Evolutionary conservation across 2,797 vertebrate species (phyloP).

Genomic region (Anomalospiza imberbis): DNA sequence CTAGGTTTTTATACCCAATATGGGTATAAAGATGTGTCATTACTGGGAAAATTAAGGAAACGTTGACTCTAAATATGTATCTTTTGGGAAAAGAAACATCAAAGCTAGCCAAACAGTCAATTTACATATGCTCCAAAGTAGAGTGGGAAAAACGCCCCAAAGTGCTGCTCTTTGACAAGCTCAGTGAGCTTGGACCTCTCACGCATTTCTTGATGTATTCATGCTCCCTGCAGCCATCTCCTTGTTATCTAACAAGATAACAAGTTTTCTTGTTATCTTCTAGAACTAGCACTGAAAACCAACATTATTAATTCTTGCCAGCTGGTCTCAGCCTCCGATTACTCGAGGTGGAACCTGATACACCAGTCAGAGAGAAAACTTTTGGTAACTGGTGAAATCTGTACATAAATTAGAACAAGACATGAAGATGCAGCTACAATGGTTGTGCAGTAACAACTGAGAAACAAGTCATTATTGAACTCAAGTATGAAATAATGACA

Average conservation of each 20-base stretch:
- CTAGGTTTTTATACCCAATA: not conserved
- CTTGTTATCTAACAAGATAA: not conserved
- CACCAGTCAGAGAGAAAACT: not conserved
- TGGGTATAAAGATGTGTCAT: not conserved
- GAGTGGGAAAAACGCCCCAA: not conserved
- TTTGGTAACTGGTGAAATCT: not conserved
- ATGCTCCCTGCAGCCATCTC: fast-evolving
- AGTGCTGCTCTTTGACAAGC: not conserved
- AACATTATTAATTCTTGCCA: not conserved
- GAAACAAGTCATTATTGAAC: not conserved
- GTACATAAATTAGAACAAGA: not conserved
- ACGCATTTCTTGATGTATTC: not conserved
- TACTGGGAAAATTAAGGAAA: not conserved
- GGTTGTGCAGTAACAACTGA: not conserved
- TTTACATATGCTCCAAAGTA: not conserved
- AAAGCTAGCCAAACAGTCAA: not conserved
- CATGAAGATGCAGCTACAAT: not conserved
- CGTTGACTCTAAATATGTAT: not conserved
- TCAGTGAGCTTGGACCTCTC: not conserved
- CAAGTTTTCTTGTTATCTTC: not conserved
- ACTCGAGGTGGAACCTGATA: not conserved
- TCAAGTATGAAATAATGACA: not conserved
- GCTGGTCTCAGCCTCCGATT: not conserved
- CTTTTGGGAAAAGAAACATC: not conserved
- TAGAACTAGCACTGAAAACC: not conserved